Conservation (phyloP, 2,113 vertebrate genomes). For the Mobula birostris region DNA sequence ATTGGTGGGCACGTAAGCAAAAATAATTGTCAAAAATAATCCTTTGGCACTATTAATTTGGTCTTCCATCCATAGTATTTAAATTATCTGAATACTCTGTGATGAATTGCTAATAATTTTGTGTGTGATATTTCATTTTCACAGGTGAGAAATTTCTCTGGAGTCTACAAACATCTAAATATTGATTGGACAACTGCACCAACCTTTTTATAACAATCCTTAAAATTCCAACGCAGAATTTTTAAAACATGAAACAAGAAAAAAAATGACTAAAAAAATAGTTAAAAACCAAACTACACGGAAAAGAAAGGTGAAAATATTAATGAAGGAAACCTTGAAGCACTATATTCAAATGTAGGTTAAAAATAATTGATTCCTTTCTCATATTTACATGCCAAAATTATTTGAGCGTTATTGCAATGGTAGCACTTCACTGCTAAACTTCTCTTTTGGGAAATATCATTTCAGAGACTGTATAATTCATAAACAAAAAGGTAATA, state of each 20-base stretch:
- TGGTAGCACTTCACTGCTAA: not conserved
- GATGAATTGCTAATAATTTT: not conserved
- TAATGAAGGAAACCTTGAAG: not conserved
- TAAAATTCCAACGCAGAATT: not conserved
- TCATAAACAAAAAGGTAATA: slow-evolving; percentile 48
- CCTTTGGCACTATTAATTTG: not conserved
- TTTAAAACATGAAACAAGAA: not conserved
- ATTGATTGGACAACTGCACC: not conserved
- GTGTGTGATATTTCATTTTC: not conserved
- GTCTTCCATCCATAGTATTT: not conserved
- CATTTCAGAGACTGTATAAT: not conserved
- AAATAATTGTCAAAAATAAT: slow-evolving; percentile 22
- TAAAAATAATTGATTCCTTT: slow-evolving; percentile 13
- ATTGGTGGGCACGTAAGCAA: not conserved
- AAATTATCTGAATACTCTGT: not conserved
- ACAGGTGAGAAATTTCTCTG: not conserved
- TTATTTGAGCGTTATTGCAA: not conserved
- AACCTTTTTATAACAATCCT: not conserved
- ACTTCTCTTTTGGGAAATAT: slow-evolving; percentile 24
- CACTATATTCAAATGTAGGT: not conserved
- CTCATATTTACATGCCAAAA: not conserved
- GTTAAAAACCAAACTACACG: not conserved
- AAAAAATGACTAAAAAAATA: slow-evolving; percentile 2
- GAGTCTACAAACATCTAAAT: not conserved
- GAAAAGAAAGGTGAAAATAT: not conserved